These are phyloP conservation scores for Andrena marginata DNA, from an alignment of 2,888 invertebrate species.

Conservation along the genomic window DNA sequence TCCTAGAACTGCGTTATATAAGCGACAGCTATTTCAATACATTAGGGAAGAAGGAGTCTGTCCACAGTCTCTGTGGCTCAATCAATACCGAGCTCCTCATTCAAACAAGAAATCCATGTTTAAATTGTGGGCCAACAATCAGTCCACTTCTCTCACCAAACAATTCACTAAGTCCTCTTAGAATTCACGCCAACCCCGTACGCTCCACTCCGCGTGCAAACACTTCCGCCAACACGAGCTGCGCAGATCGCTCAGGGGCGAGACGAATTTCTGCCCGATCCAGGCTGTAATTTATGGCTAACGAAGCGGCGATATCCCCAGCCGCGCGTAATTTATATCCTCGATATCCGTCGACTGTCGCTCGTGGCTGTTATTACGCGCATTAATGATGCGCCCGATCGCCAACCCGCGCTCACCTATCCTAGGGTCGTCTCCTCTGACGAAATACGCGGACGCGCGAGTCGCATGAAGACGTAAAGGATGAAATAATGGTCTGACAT, in stretches of 20 bases:
- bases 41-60: neutral
- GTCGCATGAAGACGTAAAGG: slow-evolving; percentile 63
- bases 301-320: slow-evolving; percentile 67
- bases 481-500: slow-evolving; percentile 72
- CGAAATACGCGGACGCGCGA: slow-evolving; percentile 55
- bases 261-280: slow-evolving; percentile 45
- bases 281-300: slow-evolving; percentile 57
- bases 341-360: slow-evolving; percentile 65
- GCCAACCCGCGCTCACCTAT: slow-evolving; percentile 24
- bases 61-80: no score
- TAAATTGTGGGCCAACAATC: no score
- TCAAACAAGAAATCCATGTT: no score
- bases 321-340: slow-evolving; percentile 65
- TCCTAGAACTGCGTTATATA: no score
- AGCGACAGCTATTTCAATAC: no score
- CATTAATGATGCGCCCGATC: slow-evolving; percentile 64
- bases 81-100: no score
- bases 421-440: slow-evolving; percentile 42
- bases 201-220: neutral
- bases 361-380: slow-evolving; percentile 70
- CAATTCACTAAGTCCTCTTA: no score
- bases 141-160: no score
- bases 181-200: no score
- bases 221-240: neutral
- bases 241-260: neutral